Evolutionary conservation across 1,140 invertebrate genomes (phyloP).

Genomic region (Triops longicaudatus): DNA sequence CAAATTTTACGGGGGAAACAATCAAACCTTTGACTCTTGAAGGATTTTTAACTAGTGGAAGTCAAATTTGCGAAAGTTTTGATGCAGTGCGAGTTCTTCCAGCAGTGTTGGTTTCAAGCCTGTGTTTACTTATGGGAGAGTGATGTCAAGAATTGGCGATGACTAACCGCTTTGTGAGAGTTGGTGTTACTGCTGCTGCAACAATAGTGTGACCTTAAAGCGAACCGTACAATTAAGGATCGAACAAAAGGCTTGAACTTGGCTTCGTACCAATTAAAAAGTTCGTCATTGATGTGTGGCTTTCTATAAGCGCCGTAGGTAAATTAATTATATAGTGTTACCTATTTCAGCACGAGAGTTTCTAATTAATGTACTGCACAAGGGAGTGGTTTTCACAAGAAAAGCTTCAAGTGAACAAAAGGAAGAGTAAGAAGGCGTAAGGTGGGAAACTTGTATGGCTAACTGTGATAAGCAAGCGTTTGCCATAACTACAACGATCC

Average conservation of each 20-base stretch:
- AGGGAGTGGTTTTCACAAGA: background rate
- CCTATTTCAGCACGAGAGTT: background rate
- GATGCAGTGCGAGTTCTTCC: too few species aligned
- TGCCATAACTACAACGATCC: background rate
- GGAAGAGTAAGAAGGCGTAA: too few species aligned
- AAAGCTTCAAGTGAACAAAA: background rate
- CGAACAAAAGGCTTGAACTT: background rate
- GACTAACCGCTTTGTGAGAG: background rate
- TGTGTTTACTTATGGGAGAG: background rate
- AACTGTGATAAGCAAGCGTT: background rate
- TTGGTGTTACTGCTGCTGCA: background rate
- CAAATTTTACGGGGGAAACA: too few species aligned
- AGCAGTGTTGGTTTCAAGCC: too few species aligned
- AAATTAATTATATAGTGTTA: background rate
- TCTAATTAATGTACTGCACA: too few species aligned
- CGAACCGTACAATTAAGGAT: background rate
- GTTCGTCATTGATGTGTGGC: background rate
- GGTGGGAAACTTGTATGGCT: background rate
- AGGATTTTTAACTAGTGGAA: too few species aligned
- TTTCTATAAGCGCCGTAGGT: background rate
- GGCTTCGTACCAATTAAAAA: background rate
- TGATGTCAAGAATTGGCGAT: background rate
- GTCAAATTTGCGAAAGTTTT: too few species aligned
- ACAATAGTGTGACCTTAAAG: slow-evolving; percentile 6
- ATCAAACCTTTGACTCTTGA: too few species aligned